Evolutionary conservation across 2,797 vertebrate species (phyloP).

Genomic region (Myioborus miniatus): DNA sequence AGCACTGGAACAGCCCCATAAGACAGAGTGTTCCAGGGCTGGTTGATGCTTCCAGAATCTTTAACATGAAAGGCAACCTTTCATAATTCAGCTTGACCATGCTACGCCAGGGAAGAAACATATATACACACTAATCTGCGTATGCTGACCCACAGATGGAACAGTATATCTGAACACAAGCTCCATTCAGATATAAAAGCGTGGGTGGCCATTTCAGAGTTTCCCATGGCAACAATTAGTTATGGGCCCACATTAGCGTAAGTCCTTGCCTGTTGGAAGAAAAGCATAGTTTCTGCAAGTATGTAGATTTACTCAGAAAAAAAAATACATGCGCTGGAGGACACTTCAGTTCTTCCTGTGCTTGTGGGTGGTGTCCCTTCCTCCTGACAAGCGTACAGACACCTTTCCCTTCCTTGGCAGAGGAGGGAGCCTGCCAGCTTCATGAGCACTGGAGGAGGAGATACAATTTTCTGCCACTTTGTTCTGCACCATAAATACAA

Average conservation of each 20-base stretch:
- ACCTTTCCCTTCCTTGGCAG: neutral
- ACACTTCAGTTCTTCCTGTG: neutral
- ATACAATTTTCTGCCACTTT: neutral
- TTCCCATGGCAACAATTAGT: slow-evolving; percentile 38
- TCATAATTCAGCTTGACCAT: neutral
- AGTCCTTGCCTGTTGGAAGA: slow-evolving; percentile 19
- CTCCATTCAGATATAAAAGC: slow-evolving; percentile 18
- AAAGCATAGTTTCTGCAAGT: neutral
- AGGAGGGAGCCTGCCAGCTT: neutral
- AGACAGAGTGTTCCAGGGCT: neutral
- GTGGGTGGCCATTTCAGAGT: slow-evolving; percentile 35
- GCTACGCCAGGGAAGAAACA: neutral
- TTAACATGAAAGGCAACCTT: neutral
- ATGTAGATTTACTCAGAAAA: slow-evolving; percentile 19
- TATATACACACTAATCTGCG: neutral
- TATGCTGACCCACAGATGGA: neutral
- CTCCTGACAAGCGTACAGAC: neutral
- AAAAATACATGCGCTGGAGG: neutral
- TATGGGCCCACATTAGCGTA: neutral
- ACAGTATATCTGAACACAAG: slow-evolving; percentile 10
- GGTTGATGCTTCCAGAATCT: neutral
- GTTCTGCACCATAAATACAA: neutral
- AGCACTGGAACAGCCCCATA: neutral
- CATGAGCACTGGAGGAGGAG: neutral
- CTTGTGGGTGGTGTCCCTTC: neutral